Percentiles rank a stretch among this genome's conserved stretches.
Evolutionary conservation across 2,888 invertebrate species (phyloP).

Genomic region (Eupsilia transversa): DNA sequence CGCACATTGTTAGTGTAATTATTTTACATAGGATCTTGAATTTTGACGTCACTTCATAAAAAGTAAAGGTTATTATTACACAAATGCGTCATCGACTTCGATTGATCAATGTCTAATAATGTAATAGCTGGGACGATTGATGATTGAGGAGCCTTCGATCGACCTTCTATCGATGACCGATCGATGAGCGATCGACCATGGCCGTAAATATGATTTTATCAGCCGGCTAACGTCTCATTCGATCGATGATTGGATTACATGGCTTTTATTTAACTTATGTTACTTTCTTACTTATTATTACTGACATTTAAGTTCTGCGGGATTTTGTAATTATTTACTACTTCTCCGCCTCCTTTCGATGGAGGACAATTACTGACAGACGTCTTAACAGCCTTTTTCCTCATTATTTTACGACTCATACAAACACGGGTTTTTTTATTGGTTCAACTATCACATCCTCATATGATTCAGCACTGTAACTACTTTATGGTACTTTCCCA

Average conservation of each 20-base stretch:
- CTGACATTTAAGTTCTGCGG: background rate
- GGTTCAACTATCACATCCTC: background rate
- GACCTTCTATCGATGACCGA: constrained; percentile 13
- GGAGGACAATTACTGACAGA: constrained; percentile 14
- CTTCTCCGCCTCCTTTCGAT: background rate
- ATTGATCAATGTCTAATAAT: constrained; percentile 12
- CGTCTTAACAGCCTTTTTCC: constrained; percentile 1
- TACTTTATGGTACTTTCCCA: background rate
- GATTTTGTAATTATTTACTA: background rate
- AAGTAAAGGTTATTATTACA: background rate
- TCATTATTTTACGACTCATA: constrained; percentile 6
- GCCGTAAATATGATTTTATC: constrained; percentile 22
- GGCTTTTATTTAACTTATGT: background rate
- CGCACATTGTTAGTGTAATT: no score
- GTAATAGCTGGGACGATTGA: constrained; percentile 23
- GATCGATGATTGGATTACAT: constrained; percentile 14
- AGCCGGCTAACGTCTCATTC: background rate
- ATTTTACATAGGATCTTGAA: constrained; percentile 14
- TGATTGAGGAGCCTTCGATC: constrained; percentile 23
- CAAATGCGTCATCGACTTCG: constrained; percentile 4
- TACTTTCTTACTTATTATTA: background rate
- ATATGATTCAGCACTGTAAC: constrained; percentile 28
- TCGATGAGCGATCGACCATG: constrained; percentile 8
- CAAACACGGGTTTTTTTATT: background rate
- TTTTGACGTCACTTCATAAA: background rate